These are phyloP conservation scores for Lepisosteus osseus DNA, from an alignment of 2,113 vertebrate genomes.

Conservation along the genomic window DNA sequence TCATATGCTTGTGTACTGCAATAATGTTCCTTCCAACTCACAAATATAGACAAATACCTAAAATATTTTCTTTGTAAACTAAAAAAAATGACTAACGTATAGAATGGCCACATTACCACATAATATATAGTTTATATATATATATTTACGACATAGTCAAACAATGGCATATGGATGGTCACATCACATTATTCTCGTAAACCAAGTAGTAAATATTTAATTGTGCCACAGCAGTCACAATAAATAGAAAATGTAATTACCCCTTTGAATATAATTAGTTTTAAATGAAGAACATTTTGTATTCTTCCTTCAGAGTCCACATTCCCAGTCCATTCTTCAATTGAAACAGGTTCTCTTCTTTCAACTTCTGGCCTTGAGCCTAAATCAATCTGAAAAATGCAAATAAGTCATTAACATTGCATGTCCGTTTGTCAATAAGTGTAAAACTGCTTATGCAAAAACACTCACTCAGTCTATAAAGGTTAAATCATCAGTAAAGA, in stretches of 20 bases:
- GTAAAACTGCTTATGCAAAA: neutral
- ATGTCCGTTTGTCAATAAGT: neutral
- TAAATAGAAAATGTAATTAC: constrained; percentile 47
- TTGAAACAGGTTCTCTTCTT: constrained; percentile 75
- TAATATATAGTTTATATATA: too few species aligned
- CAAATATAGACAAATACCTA: too few species aligned
- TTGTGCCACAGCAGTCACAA: too few species aligned
- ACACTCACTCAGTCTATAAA: neutral
- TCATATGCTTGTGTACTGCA: too few species aligned
- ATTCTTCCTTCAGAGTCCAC: constrained; percentile 85
- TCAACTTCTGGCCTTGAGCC: constrained; percentile 78
- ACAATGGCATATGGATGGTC: too few species aligned
- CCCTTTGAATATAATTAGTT: constrained; percentile 86
- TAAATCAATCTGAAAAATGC: constrained; percentile 78
- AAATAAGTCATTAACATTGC: neutral
- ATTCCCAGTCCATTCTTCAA: constrained; percentile 77
- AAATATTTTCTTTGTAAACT: too few species aligned
- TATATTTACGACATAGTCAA: too few species aligned
- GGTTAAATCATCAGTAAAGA: neutral
- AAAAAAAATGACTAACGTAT: too few species aligned
- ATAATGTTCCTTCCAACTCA: too few species aligned
- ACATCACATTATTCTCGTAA: too few species aligned
- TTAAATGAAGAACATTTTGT: constrained; percentile 67
- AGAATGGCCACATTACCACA: too few species aligned
- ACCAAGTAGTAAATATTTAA: too few species aligned